phyloP scores from a whole-genome alignment of 2,113 vertebrate species.

The Spilogale gracilis region DNA sequence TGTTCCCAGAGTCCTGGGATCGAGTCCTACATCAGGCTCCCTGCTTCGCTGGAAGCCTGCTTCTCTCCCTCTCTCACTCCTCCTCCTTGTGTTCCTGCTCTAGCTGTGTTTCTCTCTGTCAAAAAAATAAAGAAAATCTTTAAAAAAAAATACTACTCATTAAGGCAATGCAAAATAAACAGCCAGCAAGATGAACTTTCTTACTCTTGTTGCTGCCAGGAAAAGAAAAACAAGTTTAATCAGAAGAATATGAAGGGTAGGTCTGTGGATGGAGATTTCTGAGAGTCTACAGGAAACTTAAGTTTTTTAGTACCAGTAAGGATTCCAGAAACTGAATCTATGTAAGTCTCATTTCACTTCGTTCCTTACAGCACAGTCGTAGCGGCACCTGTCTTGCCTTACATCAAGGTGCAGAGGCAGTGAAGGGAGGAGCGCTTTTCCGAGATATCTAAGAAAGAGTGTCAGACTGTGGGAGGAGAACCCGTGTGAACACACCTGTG shows the following conservation, averaged over 20 bases:
- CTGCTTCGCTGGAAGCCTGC: too few relatives aligned
- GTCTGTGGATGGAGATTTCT: neutral
- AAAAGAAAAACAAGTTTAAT: neutral
- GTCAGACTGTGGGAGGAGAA: neutral
- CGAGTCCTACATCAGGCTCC: too few relatives aligned
- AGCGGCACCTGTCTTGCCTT: neutral
- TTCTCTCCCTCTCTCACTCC: too few relatives aligned
- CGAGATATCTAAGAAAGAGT: neutral
- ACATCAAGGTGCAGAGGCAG: neutral
- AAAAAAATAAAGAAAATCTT: too few relatives aligned
- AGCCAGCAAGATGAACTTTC: neutral
- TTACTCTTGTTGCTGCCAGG: neutral
- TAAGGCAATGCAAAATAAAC: neutral
- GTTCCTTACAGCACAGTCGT: neutral
- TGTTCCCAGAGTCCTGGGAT: too few relatives aligned
- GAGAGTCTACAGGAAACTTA: neutral
- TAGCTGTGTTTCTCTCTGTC: too few relatives aligned
- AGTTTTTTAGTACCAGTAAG: neutral
- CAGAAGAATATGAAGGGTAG: neutral
- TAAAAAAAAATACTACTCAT: neutral
- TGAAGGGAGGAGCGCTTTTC: neutral
- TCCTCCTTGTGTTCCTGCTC: too few relatives aligned
- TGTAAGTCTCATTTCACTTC: neutral
- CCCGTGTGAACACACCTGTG: neutral
- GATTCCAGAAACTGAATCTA: neutral